These are phyloP conservation scores for Polypterus bichir DNA, from an alignment of 2,113 vertebrate species.

Conservation along the genomic window DNA sequence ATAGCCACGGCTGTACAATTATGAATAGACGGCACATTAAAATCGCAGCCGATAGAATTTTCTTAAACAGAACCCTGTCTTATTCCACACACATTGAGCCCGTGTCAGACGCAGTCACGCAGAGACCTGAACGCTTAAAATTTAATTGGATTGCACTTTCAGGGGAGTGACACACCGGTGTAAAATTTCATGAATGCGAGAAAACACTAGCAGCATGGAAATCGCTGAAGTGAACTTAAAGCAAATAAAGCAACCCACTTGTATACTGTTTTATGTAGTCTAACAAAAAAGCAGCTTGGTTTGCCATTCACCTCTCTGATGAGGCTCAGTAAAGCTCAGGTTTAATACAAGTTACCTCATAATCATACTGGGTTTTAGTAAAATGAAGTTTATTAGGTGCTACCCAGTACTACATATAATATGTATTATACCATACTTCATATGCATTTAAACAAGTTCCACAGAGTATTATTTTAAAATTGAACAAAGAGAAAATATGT, in stretches of 20 bases:
- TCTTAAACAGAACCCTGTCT: slow-evolving; percentile 25
- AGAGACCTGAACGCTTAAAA: slow-evolving; percentile 11
- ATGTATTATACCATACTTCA: too few species aligned
- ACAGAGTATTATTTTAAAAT: too few species aligned
- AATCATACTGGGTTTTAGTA: too few species aligned
- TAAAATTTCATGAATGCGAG: slow-evolving; percentile 38
- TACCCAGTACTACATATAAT: too few species aligned
- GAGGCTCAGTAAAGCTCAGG: too few species aligned
- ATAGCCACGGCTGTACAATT: too few species aligned
- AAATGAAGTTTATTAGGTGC: too few species aligned
- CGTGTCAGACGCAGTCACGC: slow-evolving; percentile 5
- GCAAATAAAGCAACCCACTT: slow-evolving; percentile 26
- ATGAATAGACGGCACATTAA: too few species aligned
- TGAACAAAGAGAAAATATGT: too few species aligned
- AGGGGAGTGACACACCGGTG: slow-evolving; percentile 26
- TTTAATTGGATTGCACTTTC: slow-evolving; percentile 12
- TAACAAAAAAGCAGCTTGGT: slow-evolving; percentile 17
- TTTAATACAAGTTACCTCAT: too few species aligned
- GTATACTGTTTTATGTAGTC: slow-evolving; percentile 32
- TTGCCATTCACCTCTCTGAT: not conserved
- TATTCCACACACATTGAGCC: slow-evolving; percentile 7
- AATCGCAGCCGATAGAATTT: too few species aligned
- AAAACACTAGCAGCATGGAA: slow-evolving; percentile 27
- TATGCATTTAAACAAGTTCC: too few species aligned
- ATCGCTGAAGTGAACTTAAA: slow-evolving; percentile 23